Base-by-base conservation (phyloP, 2,888 invertebrate species). In the Gastrophysa polygoni region DNA sequence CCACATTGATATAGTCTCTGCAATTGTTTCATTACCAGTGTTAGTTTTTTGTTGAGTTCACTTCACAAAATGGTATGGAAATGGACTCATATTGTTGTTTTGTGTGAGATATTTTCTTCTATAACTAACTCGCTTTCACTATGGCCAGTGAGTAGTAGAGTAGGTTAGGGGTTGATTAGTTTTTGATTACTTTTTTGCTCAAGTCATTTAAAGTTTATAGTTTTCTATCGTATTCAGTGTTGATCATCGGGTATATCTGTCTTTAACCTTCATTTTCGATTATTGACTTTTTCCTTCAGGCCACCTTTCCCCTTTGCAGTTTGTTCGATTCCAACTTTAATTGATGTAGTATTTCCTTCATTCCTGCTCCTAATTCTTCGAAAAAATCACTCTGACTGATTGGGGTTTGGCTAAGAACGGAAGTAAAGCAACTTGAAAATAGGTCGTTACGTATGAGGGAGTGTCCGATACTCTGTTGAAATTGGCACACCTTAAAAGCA, bases 261-360 rank as follows among this genome's bases (percentile, higher is more conserved):
- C 43, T 24, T 17, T 44, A 46, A 21, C 59, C 59, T 63, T 57
- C 57, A 58, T 56, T 49, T 59, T 57, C 61, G 61, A 68, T 68
- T 65, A 68, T 68, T 67, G 68, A 68, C 66, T 64, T 55, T 38
- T 60, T 52, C 50, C 66, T 63, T 65, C 65, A 65, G 67, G 67
- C 63, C 64, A 61, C 68, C 66, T 61, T 60, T 55, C 11, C 29
- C 64, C 59, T 61, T 63, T 52, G 56, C 58, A 57, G 58, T 65
- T 62, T 65, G 56, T 62, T 57, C 61, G 63, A 63, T 59, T 59
- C 28, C 57, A 56, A 59, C 59, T 64, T 64, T 64, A 64, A 64
- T 64, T 64, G 64, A 58, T 64, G 61, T 61, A 54, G 57, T 58
- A 55, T 59, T 59, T 52, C 54, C 56, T 48, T 34, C 51, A 54